phyloP scores from a whole-genome alignment of 2,113 vertebrate genomes.

The Narcine bancroftii region DNA sequence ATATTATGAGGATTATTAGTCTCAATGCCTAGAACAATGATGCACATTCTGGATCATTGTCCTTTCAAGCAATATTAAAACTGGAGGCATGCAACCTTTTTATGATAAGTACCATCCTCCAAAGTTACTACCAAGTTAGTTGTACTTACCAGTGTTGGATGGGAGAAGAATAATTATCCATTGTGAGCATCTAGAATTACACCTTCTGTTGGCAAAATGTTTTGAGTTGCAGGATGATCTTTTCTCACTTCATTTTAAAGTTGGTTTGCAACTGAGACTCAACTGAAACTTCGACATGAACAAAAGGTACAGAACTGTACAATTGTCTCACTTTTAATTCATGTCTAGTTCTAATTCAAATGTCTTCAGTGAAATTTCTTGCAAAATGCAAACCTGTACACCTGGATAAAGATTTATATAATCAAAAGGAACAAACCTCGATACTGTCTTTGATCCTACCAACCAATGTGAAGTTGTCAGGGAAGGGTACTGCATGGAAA shows the following conservation, averaged over 20 bases:
- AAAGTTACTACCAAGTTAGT: conserved; percentile 8
- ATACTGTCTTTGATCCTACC: background rate
- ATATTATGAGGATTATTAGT: conserved; percentile 31
- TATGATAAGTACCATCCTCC: conserved; percentile 20
- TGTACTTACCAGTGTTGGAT: background rate
- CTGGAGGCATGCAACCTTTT: conserved; percentile 12
- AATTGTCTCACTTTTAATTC: background rate
- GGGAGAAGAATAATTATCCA: background rate
- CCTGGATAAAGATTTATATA: background rate
- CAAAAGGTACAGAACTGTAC: background rate
- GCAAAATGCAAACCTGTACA: background rate
- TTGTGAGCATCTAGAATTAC: background rate
- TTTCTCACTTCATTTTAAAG: background rate
- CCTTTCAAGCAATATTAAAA: conserved; percentile 28
- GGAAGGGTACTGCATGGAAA: background rate
- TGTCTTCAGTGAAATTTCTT: background rate
- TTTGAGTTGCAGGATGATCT: background rate
- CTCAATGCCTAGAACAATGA: conserved; percentile 2
- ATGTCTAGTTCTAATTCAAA: background rate
- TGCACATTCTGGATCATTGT: background rate
- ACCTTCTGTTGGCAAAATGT: background rate
- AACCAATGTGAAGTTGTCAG: background rate
- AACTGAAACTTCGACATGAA: background rate
- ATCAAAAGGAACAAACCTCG: background rate
- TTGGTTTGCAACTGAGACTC: background rate